Evolutionary conservation across 2,113 vertebrate genomes (phyloP).

Genomic region (Rallus limicola): DNA sequence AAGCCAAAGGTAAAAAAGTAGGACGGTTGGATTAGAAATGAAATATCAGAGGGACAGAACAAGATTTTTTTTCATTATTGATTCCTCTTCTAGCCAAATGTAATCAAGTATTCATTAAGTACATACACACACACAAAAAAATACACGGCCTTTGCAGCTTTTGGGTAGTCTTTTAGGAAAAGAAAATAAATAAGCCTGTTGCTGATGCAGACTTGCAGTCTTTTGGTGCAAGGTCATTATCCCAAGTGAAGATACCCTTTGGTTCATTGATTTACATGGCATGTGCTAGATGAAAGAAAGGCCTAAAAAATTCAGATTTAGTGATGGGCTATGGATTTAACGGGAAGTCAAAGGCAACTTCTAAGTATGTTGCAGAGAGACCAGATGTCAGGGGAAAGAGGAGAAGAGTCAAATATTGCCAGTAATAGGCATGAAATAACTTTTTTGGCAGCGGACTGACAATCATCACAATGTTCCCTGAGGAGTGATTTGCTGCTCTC

Average conservation of each 20-base stretch:
- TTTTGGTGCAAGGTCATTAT: background rate
- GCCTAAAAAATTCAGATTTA: background rate
- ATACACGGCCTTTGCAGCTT: background rate
- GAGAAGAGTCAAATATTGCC: background rate
- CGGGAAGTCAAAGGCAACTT: background rate
- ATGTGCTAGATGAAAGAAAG: background rate
- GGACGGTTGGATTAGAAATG: background rate
- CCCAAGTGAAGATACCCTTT: background rate
- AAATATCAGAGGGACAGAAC: background rate
- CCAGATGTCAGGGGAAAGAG: background rate
- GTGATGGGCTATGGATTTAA: background rate
- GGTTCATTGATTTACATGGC: background rate
- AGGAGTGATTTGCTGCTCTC: background rate
- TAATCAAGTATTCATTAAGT: background rate
- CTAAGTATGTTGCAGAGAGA: background rate
- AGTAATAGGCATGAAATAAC: conserved; percentile 9
- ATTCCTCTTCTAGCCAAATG: background rate
- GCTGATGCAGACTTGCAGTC: background rate
- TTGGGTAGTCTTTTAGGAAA: background rate
- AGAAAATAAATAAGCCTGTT: background rate
- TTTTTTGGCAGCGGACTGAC: background rate
- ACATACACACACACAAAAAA: background rate
- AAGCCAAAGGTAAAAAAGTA: background rate
- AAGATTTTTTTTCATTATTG: background rate
- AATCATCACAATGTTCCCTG: background rate